These are phyloP conservation scores for Echinarachnius parma DNA, from an alignment of 53 echinoderm and acorn worm genomes.

Conservation along the genomic window DNA sequence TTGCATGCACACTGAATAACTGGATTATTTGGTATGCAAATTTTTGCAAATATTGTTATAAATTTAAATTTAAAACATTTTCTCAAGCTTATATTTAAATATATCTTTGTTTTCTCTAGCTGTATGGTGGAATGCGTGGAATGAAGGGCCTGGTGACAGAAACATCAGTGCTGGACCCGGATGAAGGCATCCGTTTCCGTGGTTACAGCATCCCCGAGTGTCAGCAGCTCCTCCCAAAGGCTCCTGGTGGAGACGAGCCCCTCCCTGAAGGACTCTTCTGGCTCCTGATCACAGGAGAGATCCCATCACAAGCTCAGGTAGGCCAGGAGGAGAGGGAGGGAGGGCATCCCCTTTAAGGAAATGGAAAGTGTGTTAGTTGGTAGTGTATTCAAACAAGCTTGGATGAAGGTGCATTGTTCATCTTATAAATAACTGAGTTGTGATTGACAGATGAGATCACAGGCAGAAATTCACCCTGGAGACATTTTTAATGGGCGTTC, in stretches of 20 bases:
- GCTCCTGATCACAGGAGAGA: conserved; percentile 87
- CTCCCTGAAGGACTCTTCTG: conserved; percentile 95
- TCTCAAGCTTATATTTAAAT: neutral
- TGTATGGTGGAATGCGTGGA: conserved; percentile 99
- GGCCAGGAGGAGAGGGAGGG: neutral
- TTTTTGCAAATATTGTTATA: neutral
- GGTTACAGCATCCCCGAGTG: conserved; percentile 97
- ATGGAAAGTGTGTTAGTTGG: too few species aligned
- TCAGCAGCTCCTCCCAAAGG: conserved; percentile 86
- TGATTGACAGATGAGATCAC: too few species aligned
- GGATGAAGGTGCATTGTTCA: too few species aligned
- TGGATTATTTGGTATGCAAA: too few species aligned
- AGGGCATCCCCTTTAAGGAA: too few species aligned
- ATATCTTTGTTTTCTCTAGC: conserved; percentile 45
- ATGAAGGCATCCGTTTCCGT: conserved; percentile 98
- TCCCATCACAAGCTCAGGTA: conserved; percentile 87
- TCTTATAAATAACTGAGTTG: too few species aligned
- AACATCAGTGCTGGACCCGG: conserved; percentile 94
- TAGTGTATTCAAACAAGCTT: too few species aligned
- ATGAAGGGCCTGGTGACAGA: conserved; percentile 98
- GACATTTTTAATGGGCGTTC: too few species aligned
- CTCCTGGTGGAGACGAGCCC: conserved; percentile 81
- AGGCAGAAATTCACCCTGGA: too few species aligned
- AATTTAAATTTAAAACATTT: neutral
- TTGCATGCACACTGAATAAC: too few species aligned